Conservation (phyloP, 2,113 vertebrate genomes). For the Sminthopsis crassicaudata region DNA sequence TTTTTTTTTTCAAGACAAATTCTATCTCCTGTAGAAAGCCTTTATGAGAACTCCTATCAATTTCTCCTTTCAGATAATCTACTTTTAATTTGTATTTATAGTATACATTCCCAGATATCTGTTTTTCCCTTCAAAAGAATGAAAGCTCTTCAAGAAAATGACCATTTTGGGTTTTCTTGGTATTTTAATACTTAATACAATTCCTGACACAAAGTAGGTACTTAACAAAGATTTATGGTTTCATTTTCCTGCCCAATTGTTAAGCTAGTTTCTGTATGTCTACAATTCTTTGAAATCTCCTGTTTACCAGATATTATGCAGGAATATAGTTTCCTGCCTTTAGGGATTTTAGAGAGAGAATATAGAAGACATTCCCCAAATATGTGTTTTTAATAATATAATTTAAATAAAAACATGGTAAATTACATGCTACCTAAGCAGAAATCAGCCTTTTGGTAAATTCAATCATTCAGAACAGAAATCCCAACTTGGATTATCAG, state of each 20-base stretch:
- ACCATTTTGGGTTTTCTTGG: background rate
- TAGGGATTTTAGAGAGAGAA: background rate
- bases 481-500: background rate
- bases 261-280: background rate
- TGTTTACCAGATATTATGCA: background rate
- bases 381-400: background rate
- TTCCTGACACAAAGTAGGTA: background rate
- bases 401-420: background rate
- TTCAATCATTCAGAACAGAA: background rate
- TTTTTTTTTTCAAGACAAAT: background rate
- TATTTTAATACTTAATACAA: background rate
- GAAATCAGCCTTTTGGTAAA: background rate
- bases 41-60: background rate
- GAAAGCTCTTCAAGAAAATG: background rate
- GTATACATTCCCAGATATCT: background rate
- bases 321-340: background rate
- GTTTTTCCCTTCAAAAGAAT: background rate
- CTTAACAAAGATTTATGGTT: background rate
- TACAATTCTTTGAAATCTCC: background rate
- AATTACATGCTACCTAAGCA: background rate
- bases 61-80: background rate
- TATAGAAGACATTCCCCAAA: background rate
- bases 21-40: background rate
- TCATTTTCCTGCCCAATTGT: background rate
- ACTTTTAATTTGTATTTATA: background rate